Percentiles rank a stretch among this genome's conserved stretches.
Conservation (phyloP, 2,797 vertebrate species). For the Scomberomorus guttatus region DNA sequence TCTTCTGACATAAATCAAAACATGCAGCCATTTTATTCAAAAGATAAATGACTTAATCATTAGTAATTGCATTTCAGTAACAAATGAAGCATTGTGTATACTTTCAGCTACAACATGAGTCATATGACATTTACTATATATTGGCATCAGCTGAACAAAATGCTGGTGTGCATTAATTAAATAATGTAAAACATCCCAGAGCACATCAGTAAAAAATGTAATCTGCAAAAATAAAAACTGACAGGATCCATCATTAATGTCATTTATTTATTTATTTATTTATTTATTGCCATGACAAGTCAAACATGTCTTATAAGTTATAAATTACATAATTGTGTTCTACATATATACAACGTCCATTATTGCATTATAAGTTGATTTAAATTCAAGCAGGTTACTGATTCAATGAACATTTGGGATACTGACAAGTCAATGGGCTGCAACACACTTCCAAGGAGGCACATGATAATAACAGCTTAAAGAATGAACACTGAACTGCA, state of each 20-base stretch:
- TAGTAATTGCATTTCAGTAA: not conserved
- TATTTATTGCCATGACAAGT: not conserved
- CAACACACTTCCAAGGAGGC: not conserved
- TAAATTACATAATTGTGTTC: not conserved
- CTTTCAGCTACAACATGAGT: not conserved
- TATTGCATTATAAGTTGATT: not conserved
- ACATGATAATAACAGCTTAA: not conserved
- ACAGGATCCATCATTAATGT: not conserved
- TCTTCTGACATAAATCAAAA: not conserved
- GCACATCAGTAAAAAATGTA: not conserved
- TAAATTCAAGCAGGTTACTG: not conserved
- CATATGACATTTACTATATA: slow-evolving; percentile 5
- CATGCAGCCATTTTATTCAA: not conserved
- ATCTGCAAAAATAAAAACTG: too few species aligned
- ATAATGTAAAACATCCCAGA: not conserved
- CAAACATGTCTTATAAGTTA: not conserved
- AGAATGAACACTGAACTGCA: not conserved
- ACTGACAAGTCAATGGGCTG: not conserved
- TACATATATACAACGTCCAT: not conserved
- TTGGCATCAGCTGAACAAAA: slow-evolving; percentile 1
- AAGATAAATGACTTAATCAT: not conserved
- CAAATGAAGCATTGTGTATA: not conserved
- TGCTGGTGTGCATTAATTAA: not conserved
- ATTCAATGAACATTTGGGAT: not conserved
- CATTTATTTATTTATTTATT: not conserved